These are phyloP conservation scores for Serinus canaria DNA, from an alignment of 2,113 vertebrate genomes.

Conservation along the genomic window DNA sequence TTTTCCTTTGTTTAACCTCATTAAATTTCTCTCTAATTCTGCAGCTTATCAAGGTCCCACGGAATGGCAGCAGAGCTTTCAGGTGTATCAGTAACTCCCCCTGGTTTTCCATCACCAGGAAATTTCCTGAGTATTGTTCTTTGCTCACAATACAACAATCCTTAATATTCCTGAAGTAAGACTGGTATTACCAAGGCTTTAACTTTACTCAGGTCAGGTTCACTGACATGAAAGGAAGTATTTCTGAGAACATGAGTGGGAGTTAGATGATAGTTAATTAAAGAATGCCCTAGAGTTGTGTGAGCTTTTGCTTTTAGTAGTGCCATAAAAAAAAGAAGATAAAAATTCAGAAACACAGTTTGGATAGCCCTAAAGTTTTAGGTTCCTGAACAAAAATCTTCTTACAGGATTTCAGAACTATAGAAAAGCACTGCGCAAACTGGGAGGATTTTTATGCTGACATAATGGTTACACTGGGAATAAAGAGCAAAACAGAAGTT, in stretches of 20 bases:
- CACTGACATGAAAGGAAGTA: background rate
- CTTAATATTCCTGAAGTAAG: background rate
- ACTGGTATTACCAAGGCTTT: background rate
- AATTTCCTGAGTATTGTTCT: background rate
- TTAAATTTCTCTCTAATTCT: too few relatives aligned
- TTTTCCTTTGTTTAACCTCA: background rate
- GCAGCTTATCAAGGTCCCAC: background rate
- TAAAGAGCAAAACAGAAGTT: background rate
- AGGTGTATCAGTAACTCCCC: background rate
- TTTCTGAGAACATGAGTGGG: background rate
- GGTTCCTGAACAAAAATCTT: background rate
- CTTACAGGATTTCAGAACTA: background rate
- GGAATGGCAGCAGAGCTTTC: background rate
- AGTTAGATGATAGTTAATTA: background rate
- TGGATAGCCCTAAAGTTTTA: background rate
- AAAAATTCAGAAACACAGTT: background rate
- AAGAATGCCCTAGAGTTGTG: background rate
- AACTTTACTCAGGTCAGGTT: background rate
- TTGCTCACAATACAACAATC: background rate
- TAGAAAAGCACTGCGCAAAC: background rate
- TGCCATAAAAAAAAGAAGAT: background rate
- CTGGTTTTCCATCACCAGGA: background rate
- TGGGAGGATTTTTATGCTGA: constrained; percentile 2
- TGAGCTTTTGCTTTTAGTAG: background rate
- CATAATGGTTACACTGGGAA: background rate